Evolutionary conservation across 1,140 invertebrate genomes (phyloP), one percentile per base, ranked within the genome.

Genomic region (Drosophila tsacasi): DNA sequence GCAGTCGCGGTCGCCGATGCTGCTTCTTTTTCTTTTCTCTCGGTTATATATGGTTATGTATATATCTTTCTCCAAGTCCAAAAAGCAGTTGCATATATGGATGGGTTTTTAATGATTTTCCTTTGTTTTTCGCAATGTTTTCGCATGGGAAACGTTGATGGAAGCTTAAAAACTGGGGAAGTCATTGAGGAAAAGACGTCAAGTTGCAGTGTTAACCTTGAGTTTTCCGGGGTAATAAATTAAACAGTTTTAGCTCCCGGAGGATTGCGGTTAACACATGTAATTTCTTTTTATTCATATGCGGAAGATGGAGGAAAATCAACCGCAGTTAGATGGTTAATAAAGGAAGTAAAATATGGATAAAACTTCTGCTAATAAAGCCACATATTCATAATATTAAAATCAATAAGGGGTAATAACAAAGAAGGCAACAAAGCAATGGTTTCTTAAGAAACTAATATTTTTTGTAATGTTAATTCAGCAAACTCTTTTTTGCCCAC

Each of bases 141-240:
- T 73, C 68, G 67, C 71, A 61, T 73, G 71, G 80, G 75, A 78
- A 80, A 79, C 32, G 57, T 3, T 25, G 55, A 59, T 42, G 66
- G 67, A 17, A 17, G 17, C 46, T 25, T 23, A 72, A 83, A 83
- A 81, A 62, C 32, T 58, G 62, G 27, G 61, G 47, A 46, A 44
- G 27, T 71, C 67, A 71, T 71, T 47, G 64, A 71, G 67, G 67
- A 71, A 71, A 71, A 72, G 76, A 63, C 76, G 75, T 64, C 80
- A 67, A 67, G 59, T 64, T 57, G 54, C 54, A 49, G 60, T 76
- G 61, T 75, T 83, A 76, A 80, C 81, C 81, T 80, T 83, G 69
- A 83, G 76, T 83, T 83, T 82, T 83, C 81, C 81, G 71, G 81
- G 80, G 63, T 82, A 76, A 79, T 83, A 76, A 80, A 65, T 64